A percentile compares a stretch with the other conserved stretches of the same genome.
These are phyloP conservation scores for Bucorvus abyssinicus DNA, from an alignment of 2,797 vertebrate species.

Conservation along the genomic window DNA sequence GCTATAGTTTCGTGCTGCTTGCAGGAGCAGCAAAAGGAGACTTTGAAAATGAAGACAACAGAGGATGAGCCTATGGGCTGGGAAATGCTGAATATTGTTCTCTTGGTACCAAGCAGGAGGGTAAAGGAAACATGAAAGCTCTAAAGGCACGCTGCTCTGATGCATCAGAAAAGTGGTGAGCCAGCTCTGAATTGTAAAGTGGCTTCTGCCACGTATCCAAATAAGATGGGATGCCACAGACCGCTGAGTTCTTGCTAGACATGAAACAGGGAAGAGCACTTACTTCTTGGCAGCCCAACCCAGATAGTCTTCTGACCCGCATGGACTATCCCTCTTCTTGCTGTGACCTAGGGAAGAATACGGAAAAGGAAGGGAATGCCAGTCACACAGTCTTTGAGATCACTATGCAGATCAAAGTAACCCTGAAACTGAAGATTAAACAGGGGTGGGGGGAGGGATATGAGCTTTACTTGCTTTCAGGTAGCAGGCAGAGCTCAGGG, in stretches of 20 bases:
- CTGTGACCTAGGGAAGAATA: conserved; percentile 44
- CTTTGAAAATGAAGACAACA: background rate
- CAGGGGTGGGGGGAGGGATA: accelerated
- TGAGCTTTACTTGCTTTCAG: background rate
- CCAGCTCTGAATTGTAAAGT: background rate
- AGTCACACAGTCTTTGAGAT: background rate
- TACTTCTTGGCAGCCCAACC: conserved; percentile 45
- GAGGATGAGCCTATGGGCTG: background rate
- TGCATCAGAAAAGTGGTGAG: background rate
- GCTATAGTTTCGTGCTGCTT: background rate
- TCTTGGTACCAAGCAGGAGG: background rate
- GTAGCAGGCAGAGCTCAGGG: background rate
- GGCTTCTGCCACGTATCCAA: background rate
- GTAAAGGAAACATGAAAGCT: background rate
- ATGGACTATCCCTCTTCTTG: conserved; percentile 28
- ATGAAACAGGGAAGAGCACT: background rate
- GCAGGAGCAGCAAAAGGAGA: background rate
- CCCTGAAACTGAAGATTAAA: background rate
- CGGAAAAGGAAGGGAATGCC: background rate
- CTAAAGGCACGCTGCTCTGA: background rate
- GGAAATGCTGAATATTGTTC: background rate
- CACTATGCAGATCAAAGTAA: background rate
- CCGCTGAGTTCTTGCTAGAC: background rate
- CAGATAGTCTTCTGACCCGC: conserved; percentile 60
- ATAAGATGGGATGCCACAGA: background rate